Evolutionary conservation across 2,888 invertebrate species (phyloP), one percentile per base, ranked within the genome.

Genomic region (Lysandra coridon): DNA sequence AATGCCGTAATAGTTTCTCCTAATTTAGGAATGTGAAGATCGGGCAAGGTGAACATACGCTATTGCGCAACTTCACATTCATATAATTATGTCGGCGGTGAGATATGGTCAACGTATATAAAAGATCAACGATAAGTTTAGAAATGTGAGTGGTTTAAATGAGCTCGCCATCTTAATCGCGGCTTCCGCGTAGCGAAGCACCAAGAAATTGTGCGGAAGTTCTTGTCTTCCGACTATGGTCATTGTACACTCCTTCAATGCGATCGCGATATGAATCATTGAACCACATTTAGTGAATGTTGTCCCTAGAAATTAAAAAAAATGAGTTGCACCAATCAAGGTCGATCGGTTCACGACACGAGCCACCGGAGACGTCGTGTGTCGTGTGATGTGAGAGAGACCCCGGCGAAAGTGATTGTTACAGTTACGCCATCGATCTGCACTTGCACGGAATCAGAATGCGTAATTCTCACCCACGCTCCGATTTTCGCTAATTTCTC

Each of bases 381-480:
- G 69, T 73, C 12, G 14, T 69, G 33, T 40, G 53, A 69, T 40
- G 77, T 73, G 44, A 76, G 40, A 88, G 88, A 89, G 87, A 85
- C 83, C 85, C 84, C 82, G 83, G 90, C 89, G 92, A 93, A 93
- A 93, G 92, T 92, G 87, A 88, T 92, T 86, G 89, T 88, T 87
- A 87, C 85, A 82, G 82, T 92, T 92, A 91, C 92, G 84, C 90
- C 91, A 93, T 90, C 89, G 88, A 90, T 89, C 85, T 87, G 87
- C 89, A 89, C 87, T 90, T 89, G 88, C 84, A 83, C 86, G 84
- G 88, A 87, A 88, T 91, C 85, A 83, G 85, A 86, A 88, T 88
- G 88, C 88, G 89, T 90, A 91, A 91, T 88, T 74, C 79, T 89
- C 88, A 91, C 93, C 92, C 93, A 93, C 93, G 93, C 87, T 93